Conservation (phyloP, 2,113 vertebrate species). For the Oostethus manadensis region DNA sequence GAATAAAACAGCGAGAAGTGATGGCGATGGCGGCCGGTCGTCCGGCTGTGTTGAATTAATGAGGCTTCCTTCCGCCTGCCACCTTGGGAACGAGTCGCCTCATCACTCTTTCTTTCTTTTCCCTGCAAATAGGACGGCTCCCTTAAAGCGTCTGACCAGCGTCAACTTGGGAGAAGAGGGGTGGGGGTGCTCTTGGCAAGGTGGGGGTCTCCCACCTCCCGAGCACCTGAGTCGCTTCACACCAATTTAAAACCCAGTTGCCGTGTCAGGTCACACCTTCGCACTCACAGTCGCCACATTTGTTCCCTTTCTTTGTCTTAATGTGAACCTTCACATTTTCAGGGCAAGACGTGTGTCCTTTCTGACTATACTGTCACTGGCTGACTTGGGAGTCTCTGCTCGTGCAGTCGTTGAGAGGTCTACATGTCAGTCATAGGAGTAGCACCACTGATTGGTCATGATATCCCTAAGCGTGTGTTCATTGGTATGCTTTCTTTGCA, state of each 20-base stretch:
- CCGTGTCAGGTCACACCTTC: slow-evolving; percentile 31
- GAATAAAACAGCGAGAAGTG: slow-evolving; percentile 44
- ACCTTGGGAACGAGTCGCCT: slow-evolving; percentile 36
- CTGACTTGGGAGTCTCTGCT: too few species aligned
- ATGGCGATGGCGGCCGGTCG: slow-evolving; percentile 40
- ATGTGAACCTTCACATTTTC: background rate
- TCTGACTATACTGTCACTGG: background rate
- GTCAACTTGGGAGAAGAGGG: background rate
- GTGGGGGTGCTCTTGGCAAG: background rate
- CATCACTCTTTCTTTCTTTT: slow-evolving; percentile 20
- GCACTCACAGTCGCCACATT: slow-evolving; percentile 21
- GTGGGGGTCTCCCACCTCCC: background rate
- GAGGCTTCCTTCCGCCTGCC: slow-evolving; percentile 35
- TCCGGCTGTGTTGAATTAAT: slow-evolving; percentile 45
- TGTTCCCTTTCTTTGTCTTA: slow-evolving; percentile 16
- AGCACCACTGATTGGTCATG: background rate
- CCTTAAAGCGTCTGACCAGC: slow-evolving; percentile 45
- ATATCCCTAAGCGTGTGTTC: background rate
- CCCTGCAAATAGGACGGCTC: slow-evolving; percentile 7
- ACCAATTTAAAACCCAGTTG: slow-evolving; percentile 48
- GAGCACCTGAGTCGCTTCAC: slow-evolving; percentile 47
- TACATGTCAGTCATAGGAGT: background rate
- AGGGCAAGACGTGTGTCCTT: background rate
- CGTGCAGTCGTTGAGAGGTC: background rate
- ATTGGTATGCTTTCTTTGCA: too few species aligned